Evolutionary conservation across 2,888 invertebrate genomes (phyloP), one percentile per base, ranked within the genome.

Genomic region (Druceiella hillmani): DNA sequence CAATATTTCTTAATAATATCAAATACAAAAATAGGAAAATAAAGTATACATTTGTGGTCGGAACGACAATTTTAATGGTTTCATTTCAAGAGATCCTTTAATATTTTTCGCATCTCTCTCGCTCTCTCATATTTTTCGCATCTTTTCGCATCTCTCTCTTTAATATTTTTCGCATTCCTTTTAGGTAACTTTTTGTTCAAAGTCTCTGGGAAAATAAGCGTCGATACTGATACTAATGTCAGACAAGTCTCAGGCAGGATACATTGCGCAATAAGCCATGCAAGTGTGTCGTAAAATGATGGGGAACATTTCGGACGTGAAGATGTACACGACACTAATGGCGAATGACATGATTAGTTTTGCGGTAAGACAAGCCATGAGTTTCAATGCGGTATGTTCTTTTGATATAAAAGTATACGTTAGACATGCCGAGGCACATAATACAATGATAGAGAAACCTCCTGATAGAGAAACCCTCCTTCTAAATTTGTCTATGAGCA

Each of bases 401-500:
- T n/a, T n/a, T n/a, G n/a, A n/a, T n/a, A 9, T 77, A 41, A 76
- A 76, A 3, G 74, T 31, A 2, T 78, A 32, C 55, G 75, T 72
- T n/a, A n/a, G n/a, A n/a, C n/a, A n/a, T n/a, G n/a, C n/a, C n/a
- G n/a, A n/a, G n/a, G n/a, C n/a, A n/a, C n/a, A n/a, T n/a, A n/a
- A n/a, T n/a, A n/a, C n/a, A n/a, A n/a, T n/a, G n/a, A n/a, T n/a
- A n/a, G n/a, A n/a, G n/a, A n/a, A n/a, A 1, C 71, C 64, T 1
- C 58, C 59, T 40, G 64, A 66, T 6, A 77, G 55, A 0, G 75
- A 71, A 33, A 62, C 58, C 40, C 73, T 66, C 40, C 76, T 55
- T 9, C 76, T 76, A n/a, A 69, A 52, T 33, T 57, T 59, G 47
- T 78, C 73, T 49, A 78, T 66, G 11, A 75, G 54, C n/a, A 72